These are phyloP conservation scores for Sphinx pinastri DNA, from an alignment of 2,888 invertebrate species.

Conservation along the genomic window DNA sequence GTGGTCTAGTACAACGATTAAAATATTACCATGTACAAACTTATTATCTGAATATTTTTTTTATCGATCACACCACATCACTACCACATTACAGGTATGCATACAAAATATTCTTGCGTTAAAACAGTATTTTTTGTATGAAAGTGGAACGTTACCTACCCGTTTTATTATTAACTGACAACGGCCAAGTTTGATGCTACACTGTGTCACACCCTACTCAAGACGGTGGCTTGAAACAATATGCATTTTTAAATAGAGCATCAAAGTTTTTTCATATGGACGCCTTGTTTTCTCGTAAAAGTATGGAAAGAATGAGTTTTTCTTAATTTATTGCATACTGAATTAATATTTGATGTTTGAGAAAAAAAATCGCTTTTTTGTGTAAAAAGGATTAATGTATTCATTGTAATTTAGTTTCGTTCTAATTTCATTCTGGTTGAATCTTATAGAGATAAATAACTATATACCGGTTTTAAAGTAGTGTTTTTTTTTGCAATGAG, in stretches of 20 bases:
- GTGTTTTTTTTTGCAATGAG: not conserved
- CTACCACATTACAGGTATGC: constrained; percentile 49
- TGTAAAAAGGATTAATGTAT: too few species aligned
- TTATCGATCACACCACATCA: not conserved
- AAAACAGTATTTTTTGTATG: constrained; percentile 54
- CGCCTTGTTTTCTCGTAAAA: constrained; percentile 32
- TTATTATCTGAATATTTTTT: not conserved
- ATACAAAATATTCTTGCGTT: constrained; percentile 65
- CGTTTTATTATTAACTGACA: constrained; percentile 51
- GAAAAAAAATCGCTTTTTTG: constrained; percentile 10
- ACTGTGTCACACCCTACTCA: constrained; percentile 40
- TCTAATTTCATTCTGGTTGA: too few species aligned
- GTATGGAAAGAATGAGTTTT: constrained; percentile 28
- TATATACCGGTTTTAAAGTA: too few species aligned
- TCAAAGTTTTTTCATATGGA: constrained; percentile 39
- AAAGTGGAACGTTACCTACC: constrained; percentile 47
- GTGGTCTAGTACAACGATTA: too few species aligned
- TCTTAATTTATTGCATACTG: not conserved
- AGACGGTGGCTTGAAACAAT: constrained; percentile 44
- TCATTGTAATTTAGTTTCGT: too few species aligned
- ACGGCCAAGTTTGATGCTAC: constrained; percentile 27
- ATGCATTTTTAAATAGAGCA: constrained; percentile 62
- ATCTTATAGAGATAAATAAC: too few species aligned
- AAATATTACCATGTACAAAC: too few species aligned
- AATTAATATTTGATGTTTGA: constrained; percentile 12